Base-by-base conservation (phyloP, 2,888 invertebrate species). In the Pachycephus smyrnensis region DNA sequence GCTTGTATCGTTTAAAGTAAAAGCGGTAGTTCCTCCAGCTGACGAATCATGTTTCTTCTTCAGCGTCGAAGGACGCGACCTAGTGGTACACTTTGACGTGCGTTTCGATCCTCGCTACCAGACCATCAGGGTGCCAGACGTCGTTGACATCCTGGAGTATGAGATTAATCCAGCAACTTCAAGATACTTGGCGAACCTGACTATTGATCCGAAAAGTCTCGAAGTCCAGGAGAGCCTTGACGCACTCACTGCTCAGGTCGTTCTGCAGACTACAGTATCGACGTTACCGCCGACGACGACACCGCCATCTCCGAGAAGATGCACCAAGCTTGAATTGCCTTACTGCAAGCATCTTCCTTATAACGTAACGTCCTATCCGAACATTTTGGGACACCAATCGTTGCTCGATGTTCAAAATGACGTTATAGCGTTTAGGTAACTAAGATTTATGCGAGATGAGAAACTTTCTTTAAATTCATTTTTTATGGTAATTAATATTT, bases 291-390 rank as follows among this genome's bases (percentile, higher is more conserved):
- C 91, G 31, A 91, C 93, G 0, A 93, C 94, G 73, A 93, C 93
- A n/a, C 93, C 94, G 4, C 89, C 94, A 9, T 94, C 93, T 0
- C 94, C 94, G 0, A 92, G 96, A 84, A 94, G 94, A 87, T 97
- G 97, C 89, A 93, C 94, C 36, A 93, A 94, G 0, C 87, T 96
- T n/a, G 93, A 94, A 77, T 90, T 97, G 75, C 92, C 93, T 12
- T 94, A 96, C 84, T 97, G 97, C 89, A 93, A 94, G 55, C 94
- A 94, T 79, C 92, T 96, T 81, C 94, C 94, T 0, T 96, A 97
- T 91, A 98, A 97, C 88, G 90, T 93, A 12, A 97, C 97, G 0
- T 95, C 97, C 0, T 97, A 96, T 90, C 97, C 97, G 0, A 98
- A 98, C 91, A 92, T 96, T 23, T 93, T 96, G 77, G 95, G 95